These are phyloP conservation scores for Coleophora deauratella DNA, from an alignment of 2,888 invertebrate species.

Conservation along the genomic window DNA sequence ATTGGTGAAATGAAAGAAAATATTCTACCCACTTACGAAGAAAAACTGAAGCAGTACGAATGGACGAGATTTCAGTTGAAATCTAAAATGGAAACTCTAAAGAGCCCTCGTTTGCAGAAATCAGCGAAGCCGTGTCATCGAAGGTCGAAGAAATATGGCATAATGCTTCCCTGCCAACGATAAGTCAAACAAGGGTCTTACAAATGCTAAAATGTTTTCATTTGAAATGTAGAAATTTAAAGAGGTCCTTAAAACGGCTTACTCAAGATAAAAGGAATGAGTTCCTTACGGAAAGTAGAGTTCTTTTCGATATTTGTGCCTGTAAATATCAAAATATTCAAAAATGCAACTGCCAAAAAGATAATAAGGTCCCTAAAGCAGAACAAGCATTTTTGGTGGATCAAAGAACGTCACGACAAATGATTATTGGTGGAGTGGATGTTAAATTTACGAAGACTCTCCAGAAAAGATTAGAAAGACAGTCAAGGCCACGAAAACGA, in stretches of 20 bases:
- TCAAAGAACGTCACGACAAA: constrained; percentile 10
- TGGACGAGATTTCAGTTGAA: constrained; percentile 9
- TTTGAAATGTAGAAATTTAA: constrained; percentile 13
- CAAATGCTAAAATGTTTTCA: constrained; percentile 16
- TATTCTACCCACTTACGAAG: constrained; percentile 15
- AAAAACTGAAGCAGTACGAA: constrained; percentile 16
- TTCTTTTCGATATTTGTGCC: constrained; percentile 12
- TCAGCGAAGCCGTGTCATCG: constrained; percentile 7
- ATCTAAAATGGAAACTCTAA: constrained; percentile 6
- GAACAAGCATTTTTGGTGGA: constrained; percentile 11
- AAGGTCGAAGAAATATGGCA: constrained; percentile 12
- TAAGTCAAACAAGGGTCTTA: constrained; percentile 7
- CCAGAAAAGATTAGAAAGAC: constrained; percentile 7
- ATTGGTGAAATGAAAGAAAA: constrained; percentile 12
- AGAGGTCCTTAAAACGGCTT: constrained; percentile 6
- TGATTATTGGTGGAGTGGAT: constrained; percentile 10
- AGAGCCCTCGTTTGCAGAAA: constrained; percentile 10
- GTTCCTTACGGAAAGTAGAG: constrained; percentile 8
- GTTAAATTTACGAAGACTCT: constrained; percentile 8
- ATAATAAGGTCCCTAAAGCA: constrained; percentile 12
- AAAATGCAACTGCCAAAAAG: constrained; percentile 7
- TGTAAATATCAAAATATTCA: constrained; percentile 14
- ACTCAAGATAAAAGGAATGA: constrained; percentile 5
- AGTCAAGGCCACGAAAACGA: constrained; percentile 5
- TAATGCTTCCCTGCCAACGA: constrained; percentile 11